Conservation (phyloP, 1,140 invertebrate species). For the Tetragonula clypearis region DNA sequence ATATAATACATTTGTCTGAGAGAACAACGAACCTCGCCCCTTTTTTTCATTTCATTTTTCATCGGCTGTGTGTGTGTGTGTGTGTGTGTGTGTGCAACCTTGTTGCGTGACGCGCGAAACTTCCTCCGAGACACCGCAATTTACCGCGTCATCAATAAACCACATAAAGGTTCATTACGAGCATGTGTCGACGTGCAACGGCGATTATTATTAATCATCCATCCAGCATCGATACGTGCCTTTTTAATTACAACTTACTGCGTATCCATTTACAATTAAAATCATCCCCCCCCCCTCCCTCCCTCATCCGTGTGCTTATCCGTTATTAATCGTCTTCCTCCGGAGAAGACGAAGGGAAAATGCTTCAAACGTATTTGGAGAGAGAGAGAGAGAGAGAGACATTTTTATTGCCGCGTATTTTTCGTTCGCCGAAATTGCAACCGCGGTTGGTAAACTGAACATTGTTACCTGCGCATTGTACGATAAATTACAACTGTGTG, state of each 20-base stretch:
- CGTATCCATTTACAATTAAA: conserved; percentile 31
- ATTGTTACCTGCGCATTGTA: background rate
- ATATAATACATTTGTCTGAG: no score
- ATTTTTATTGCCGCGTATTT: background rate
- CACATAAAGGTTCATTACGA: conserved; percentile 38
- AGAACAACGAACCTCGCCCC: background rate
- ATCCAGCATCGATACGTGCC: background rate
- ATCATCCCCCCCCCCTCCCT: background rate
- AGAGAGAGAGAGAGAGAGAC: background rate
- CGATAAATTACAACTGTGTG: no score
- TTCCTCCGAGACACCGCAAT: conserved; percentile 18
- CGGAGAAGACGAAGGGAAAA: no score
- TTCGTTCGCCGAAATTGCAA: background rate
- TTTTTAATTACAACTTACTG: conserved; percentile 9
- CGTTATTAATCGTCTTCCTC: conserved; percentile 12
- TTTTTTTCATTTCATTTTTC: conserved; percentile 4
- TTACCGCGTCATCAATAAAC: conserved; percentile 43
- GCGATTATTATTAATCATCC: conserved; percentile 39
- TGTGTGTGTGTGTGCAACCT: background rate
- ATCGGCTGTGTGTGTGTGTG: background rate
- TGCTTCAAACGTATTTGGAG: background rate
- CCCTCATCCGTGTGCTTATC: background rate
- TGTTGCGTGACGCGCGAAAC: conserved; percentile 15
- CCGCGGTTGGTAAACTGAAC: background rate
- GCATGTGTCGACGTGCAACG: conserved; percentile 13